A percentile compares a stretch with the other conserved stretches of the same genome.
Evolutionary conservation across 1,140 invertebrate species (phyloP).

Genomic region (Cydia splendana): DNA sequence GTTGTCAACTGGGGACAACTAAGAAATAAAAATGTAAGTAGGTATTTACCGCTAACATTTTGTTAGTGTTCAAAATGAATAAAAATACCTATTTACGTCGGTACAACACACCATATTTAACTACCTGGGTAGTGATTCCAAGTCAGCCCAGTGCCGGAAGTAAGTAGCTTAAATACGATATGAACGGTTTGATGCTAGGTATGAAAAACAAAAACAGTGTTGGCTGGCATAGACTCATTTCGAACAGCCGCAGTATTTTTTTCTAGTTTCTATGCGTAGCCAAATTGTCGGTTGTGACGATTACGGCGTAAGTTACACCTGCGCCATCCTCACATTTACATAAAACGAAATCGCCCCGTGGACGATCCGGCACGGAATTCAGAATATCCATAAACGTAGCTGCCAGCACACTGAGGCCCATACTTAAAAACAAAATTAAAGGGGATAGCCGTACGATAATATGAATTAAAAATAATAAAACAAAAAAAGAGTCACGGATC

Average conservation of each 20-base stretch:
- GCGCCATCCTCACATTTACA: constrained; percentile 65
- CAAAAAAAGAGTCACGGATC: constrained; percentile 79
- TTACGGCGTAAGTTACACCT: constrained; percentile 61
- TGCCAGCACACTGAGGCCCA: constrained; percentile 74
- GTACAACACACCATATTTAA: no score
- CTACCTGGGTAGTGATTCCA: no score
- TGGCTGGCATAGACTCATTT: neutral
- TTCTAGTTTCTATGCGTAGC: constrained; percentile 12
- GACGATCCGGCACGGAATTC: constrained; percentile 72
- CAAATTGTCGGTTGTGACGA: constrained; percentile 55
- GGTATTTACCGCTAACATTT: no score
- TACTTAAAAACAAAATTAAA: constrained; percentile 80
- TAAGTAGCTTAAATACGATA: no score
- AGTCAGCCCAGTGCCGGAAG: no score
- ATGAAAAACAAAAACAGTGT: neutral
- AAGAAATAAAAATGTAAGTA: no score
- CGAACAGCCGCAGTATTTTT: neutral
- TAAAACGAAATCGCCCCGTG: constrained; percentile 71
- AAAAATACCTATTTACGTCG: no score
- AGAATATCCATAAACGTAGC: constrained; percentile 77
- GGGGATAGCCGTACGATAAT: constrained; percentile 79
- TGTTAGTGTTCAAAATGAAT: no score
- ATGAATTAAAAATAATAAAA: constrained; percentile 80
- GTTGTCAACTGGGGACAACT: no score
- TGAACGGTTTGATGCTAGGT: no score